Evolutionary conservation across 2,797 vertebrate species (phyloP), one percentile per base, ranked within the genome.

Genomic region (Manis pentadactyla): DNA sequence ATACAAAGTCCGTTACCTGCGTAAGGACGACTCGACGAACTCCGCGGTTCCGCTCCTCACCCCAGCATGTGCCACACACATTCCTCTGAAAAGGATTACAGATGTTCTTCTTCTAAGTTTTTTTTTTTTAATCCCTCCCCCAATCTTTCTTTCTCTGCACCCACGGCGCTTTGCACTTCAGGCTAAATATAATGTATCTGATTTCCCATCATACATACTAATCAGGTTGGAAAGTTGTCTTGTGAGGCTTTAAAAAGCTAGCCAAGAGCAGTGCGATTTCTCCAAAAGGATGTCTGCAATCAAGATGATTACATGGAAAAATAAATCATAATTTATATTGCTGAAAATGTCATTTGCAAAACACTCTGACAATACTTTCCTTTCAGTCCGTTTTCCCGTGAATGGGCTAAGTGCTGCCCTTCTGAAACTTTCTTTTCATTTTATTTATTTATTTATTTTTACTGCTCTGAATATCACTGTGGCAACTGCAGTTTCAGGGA

Each of bases 291-390:
- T 97, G 96, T 98, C 96, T 96, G 90, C 97, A 98, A 98, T 98
- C 97, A 97, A 85, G 91, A 90, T 97, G 97, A 98, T 98, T 98
- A 97, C 97, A 97, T 97, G 96, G 96, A 97, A 97, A 98, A 97
- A 98, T 98, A 97, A 97, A 98, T 96, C 97, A 89, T 98, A 96
- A 97, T 98, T 98, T 98, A 96, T 97, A 96, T 98, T 95, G 97
- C 98, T 94, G 97, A 98, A 97, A 96, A 66, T 97, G 82, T 81
- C 96, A 97, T 97, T 98, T 98, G 86, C 97, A 94, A 78, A 96
- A 97, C 90, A 66, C 49, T 97, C 93, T 97, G 95, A 95, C 85
- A 98, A 90, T 97, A 74, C 96, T 97, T 98, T 87, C 94, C 93
- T 97, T 96, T 96, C 96, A 90, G 96, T 93, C 89, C 97, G 1